Base-by-base conservation (phyloP, 2,797 vertebrate species). In the Jordanella pulchra region DNA sequence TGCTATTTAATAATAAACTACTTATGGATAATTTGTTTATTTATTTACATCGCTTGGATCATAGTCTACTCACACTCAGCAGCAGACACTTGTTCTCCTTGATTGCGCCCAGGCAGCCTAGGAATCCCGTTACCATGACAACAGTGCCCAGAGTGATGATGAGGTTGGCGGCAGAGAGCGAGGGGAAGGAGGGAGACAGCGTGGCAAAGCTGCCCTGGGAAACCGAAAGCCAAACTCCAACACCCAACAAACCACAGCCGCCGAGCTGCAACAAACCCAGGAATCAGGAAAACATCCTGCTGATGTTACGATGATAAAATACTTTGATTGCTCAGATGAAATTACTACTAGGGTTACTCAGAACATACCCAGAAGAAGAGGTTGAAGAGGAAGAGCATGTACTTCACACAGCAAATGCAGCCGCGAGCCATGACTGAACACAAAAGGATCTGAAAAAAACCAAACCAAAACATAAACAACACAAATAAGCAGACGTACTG, bases 341-440 rank as follows among this genome's bases (percentile, higher is more conserved):
- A 3, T 23, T 21, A 23, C 21, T 1, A 3, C 21, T 39, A 12
- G 6, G 0, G 13, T 27, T 56, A 50, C 27, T 15, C 2, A 54
- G 77, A 15, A 94, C 93, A 97, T 91, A 99, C 98, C 98, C 98
- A 99, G 92, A 99, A 99, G 84, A 99, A 92, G 87, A 99, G 93
- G 94, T 99, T 99, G 95, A 99, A 99, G 91, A 99, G 96, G 94
- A 99, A 99, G 94, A 99, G 97, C 96, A 97, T 95, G 93, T 99
- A 99, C 90, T 99, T 99, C 85, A 99, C 95, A 82, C 97, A 99
- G 94, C 97, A 99, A 89, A 99, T 93, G 92, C 98, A 99, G 85
- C 97, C 97, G 54, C 97, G 95, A 82, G 98, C 98, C 98, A 99
- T 99, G 95, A 94, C 92, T 95, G 93, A 89, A 95, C 90, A 83